Base-by-base conservation (phyloP, 2,888 invertebrate genomes). In the Proisotoma minuta region DNA sequence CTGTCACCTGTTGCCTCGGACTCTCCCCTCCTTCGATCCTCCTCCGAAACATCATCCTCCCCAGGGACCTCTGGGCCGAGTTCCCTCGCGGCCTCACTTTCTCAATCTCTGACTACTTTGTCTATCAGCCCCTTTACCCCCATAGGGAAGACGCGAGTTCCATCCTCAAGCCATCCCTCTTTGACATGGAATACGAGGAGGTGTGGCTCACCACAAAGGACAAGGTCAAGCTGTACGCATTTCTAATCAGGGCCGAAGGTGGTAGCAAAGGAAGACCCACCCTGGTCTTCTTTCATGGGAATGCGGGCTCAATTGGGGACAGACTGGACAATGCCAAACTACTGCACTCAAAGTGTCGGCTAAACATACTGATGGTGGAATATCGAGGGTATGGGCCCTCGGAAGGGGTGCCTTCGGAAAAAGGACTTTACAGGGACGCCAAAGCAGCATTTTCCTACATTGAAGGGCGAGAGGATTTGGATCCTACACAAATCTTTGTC, bases 271-370 rank as follows among this genome's bases (percentile, higher is more conserved):
- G 4, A 12, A 85, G 84, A 56, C 90, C 92, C 0, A 95, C 95
- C 10, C 81, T 95, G 76, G 79, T 96, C 56, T 93, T 90, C 79
- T 86, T 95, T 68, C 96, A 96, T 81, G 96, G 96, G 4, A 96
- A 96, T 83, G 95, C 96, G 59, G 96, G 96, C 10, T 96, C 96
- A 77, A 91, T 96, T 84, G 96, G 96, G 0, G 94, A 95, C 77
- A 86, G 91, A 70, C 81, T 95, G 74, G 85, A 88, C 74, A 94
- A 94, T 81, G 88, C 88, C 22, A 85, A 86, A 70, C 91, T 89
- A 2, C 82, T 95, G 60, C 92, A 87, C 77, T 84, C 88, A 73
- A 84, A 87, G 75, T 80, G 91, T 59, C 84, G 86, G 70, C 88
- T 89, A 71, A 96, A 96, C 77, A 83, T 96, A 70, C 79, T 95